Percentiles rank a stretch among this genome's conserved stretches.
Evolutionary conservation across 2,888 invertebrate species (phyloP).

Genomic region (Callyntrura guangdongensis): DNA sequence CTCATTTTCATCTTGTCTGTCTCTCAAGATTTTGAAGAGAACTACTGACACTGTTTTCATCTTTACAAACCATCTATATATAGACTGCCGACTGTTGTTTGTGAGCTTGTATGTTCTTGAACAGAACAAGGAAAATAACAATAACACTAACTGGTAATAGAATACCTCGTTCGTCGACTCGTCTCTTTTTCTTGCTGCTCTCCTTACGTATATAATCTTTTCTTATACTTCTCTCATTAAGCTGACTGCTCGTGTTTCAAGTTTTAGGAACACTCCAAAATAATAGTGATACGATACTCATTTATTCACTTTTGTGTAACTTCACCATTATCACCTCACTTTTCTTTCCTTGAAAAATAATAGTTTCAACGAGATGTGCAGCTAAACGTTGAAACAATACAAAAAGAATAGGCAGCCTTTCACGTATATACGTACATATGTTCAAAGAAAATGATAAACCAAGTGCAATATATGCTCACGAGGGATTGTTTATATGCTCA

Average conservation of each 20-base stretch:
- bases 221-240: not conserved
- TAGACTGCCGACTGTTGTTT: too few relatives aligned
- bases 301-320: conserved; percentile 6
- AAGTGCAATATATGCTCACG: too few relatives aligned
- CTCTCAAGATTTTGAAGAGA: conserved; percentile 24
- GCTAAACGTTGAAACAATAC: conserved; percentile 11
- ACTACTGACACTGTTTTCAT: conserved; percentile 44
- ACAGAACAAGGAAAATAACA: not conserved
- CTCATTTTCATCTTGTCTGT: conserved; percentile 7
- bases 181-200: not conserved
- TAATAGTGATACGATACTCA: not conserved
- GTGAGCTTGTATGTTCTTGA: not conserved
- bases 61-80: not conserved
- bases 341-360: conserved; percentile 28
- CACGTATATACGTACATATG: too few relatives aligned
- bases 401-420: not conserved
- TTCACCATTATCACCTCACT: conserved; percentile 26
- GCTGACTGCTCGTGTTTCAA: not conserved
- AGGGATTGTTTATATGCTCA: not conserved
- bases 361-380: not conserved
- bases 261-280: conserved; percentile 18
- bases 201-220: not conserved
- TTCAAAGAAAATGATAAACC: not conserved
- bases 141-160: not conserved
- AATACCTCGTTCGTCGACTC: not conserved